Percentiles rank a stretch among this genome's conserved stretches.
phyloP scores from a whole-genome alignment of 2,888 invertebrate species.

The Tetrapedia diversipes region DNA sequence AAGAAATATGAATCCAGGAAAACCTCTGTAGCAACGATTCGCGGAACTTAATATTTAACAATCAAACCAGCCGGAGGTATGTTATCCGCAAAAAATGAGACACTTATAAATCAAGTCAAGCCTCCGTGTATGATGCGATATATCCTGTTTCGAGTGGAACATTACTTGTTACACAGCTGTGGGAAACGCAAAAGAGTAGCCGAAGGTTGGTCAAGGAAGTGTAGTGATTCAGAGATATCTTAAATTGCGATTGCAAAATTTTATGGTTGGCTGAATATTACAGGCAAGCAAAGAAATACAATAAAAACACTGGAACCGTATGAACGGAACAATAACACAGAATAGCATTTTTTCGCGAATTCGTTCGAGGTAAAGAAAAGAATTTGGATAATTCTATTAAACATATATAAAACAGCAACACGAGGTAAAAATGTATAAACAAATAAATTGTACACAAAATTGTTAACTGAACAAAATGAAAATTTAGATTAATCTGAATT shows the following conservation, averaged over 20 bases:
- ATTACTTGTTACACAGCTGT: constrained; percentile 11
- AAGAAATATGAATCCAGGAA: background rate
- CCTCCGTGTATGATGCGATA: background rate
- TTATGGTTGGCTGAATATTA: constrained; percentile 15
- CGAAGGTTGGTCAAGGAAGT: constrained; percentile 23
- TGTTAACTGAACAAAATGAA: too few relatives aligned
- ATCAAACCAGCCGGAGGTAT: background rate
- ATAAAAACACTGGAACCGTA: background rate
- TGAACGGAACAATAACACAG: background rate
- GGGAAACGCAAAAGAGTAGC: constrained; percentile 15
- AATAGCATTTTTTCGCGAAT: background rate
- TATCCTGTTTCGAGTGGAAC: constrained; percentile 21
- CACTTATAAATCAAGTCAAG: constrained; percentile 40
- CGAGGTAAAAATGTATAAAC: too few relatives aligned
- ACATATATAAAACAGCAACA: too few relatives aligned
- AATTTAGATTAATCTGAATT: too few relatives aligned
- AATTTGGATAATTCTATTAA: too few relatives aligned
- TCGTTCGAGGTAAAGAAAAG: too few relatives aligned
- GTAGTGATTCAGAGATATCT: constrained; percentile 16
- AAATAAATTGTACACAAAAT: too few relatives aligned
- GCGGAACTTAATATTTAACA: constrained; percentile 3
- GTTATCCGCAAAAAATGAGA: constrained; percentile 18
- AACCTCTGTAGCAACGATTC: background rate
- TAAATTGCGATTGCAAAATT: constrained; percentile 20
- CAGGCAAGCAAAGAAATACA: background rate